Conservation (phyloP, 2,113 vertebrate species). For the Tilapia sparmanii region DNA sequence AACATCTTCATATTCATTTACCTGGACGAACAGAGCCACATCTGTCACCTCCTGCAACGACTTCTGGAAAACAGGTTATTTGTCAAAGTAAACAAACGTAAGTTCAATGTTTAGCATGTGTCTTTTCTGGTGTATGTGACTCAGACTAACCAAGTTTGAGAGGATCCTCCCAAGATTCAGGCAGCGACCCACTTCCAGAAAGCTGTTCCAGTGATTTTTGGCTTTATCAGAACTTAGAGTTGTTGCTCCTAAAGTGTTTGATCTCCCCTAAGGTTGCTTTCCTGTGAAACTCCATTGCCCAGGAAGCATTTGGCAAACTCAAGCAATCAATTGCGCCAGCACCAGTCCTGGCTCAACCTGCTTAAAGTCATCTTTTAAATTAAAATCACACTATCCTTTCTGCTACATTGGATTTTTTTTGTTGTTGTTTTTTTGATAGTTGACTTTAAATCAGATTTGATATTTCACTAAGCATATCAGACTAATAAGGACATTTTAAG, state of each 20-base stretch:
- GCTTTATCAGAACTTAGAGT: background rate
- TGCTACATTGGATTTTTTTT: background rate
- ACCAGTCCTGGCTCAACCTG: background rate
- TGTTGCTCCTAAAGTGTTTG: background rate
- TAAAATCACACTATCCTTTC: background rate
- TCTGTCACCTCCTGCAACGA: background rate
- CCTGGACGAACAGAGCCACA: background rate
- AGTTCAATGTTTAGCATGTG: background rate
- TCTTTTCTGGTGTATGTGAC: background rate
- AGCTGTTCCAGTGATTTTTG: background rate
- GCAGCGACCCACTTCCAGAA: background rate
- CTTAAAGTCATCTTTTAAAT: background rate
- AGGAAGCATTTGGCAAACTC: background rate
- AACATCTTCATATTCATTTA: background rate
- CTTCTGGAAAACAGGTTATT: background rate
- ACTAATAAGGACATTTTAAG: background rate
- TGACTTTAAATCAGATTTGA: background rate
- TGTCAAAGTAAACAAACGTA: background rate
- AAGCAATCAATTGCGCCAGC: fast-evolving
- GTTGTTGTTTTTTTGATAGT: background rate
- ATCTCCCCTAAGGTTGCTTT: background rate
- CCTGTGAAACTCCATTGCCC: background rate
- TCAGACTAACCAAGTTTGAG: background rate
- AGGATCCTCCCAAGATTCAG: background rate
- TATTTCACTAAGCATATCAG: background rate